Base-by-base conservation (phyloP, 2,113 vertebrate genomes). In the Leptodactylus fuscus region DNA sequence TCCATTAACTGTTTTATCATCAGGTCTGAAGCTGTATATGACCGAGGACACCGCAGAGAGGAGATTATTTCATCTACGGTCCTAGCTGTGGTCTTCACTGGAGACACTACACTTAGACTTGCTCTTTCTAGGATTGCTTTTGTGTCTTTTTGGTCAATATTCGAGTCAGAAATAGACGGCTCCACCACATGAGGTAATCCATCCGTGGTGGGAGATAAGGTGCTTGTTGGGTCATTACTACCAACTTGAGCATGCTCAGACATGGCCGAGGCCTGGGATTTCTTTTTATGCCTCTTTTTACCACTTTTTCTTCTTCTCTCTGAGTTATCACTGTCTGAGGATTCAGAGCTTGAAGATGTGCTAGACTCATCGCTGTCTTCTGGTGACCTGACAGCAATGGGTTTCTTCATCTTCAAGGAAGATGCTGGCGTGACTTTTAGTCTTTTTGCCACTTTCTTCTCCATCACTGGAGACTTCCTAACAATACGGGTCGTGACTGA, bases 1-100 rank as follows among this genome's bases (percentile, higher is more conserved):
- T 92, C 88, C 48, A 87, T 89, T 89, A 93, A 92, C 75, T 92
- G 92, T 91, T 88, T 92, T 89, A 94, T 92, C 87, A 0, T 91
- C 85, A 90, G 65, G 83, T 94, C 92, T 16, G 91, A 90, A 27
- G 89, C 87, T 60, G 76, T 58, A 87, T 87, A 89, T 78, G 88
- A 89, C 62, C 87, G 84, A 87, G 91, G 88, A 53, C 89, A 93
- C 89, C 89, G 91, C 87, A 91, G 88, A 18, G 93, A 95, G 77
- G 89, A 91, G 83, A 93, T 92, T 89, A 94, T 91, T 90, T 96
- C 93, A 89, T 94, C 92, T 71, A 91, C 89, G 88, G 89, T 91
- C 46, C 51, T 90, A 80, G 90, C 90, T 83, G 81, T 16, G 27
- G 81, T 82, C 53, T 87, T 91, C 73, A 81, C 15, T 41, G 82